Evolutionary conservation across 2,888 invertebrate genomes (phyloP), one percentile per base, ranked within the genome.

Genomic region (Scotopteryx bipunctaria): DNA sequence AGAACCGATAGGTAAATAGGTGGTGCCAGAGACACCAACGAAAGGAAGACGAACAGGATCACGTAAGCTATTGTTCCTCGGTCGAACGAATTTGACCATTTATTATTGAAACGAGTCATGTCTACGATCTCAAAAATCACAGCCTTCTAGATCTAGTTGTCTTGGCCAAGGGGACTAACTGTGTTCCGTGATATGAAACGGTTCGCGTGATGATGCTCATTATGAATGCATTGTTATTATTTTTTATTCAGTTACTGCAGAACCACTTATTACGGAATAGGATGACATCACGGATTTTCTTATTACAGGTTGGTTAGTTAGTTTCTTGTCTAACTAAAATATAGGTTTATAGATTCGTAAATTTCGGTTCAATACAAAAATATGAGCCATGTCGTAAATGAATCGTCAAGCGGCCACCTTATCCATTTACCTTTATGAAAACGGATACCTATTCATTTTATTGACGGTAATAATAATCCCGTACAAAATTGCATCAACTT

Each of bases 1-100:
- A 78, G 80, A 54, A 79, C 73, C 9, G 83, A 78, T 6, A 81
- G 78, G 53, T 81, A 86, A 31, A 86, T 61, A 0, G 86, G 64
- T 0, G 81, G 83, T n/a, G 64, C 61, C 13, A 86, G 55, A 0
- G 87, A 76, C 1, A 69, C 35, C 1, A 81, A 11, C 2, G 78
- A 74, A n/a, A 86, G 56, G 2, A 76, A 3, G 2, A 72, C 17
- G 46, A 86, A 79, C 3, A 81, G 11, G 1, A 76, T 9, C 6
- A 83, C 55, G 42, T 73, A 79, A 4, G 47, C 47, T 16, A 72
- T 23, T 13, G 67, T 76, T 25, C 68, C 67, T 14, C 63, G 61
- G n/a, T 48, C 15, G 5, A 17, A 47, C 8, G 53, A 16, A 8
- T 13, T 5, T 14, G 21, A 13, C 2, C 32, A 33, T 43, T 47